Evolutionary conservation across 2,797 vertebrate genomes (phyloP), one percentile per base, ranked within the genome.

Genomic region (Pterois miles): DNA sequence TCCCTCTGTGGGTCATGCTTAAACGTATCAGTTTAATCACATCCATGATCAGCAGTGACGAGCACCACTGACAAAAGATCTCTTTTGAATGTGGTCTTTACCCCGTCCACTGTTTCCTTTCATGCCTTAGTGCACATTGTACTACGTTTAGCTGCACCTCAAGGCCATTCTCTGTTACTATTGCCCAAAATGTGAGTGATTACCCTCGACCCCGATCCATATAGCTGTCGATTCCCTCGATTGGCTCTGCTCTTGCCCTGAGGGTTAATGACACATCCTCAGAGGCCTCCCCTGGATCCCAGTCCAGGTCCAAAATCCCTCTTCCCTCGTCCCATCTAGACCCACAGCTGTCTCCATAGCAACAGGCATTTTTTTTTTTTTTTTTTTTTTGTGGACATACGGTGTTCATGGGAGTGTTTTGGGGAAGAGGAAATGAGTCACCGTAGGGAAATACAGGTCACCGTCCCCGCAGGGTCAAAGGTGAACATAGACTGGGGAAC

Each of bases 391-490:
- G 62, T 63, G 67, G 83, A 81, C 74, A 85, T 65, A 74, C 0
- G 0, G 59, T n/a, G 46, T 46, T 57, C 20, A 14, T 62, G 36
- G 27, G 33, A 0, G 52, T 72, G 63, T 4, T 48, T 82, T 76
- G 23, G 22, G 40, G 59, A 4, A 66, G 62, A 86, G 87, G 88
- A 90, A 89, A 87, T 93, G 52, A 91, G 89, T 88, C 81, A 85
- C 81, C 50, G 9, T 46, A 65, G 86, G 74, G 84, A 86, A 84
- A 88, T 72, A 56, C 73, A 89, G 81, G 85, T 88, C 88, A 82
- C 52, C 64, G 31, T 87, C 62, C 64, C 48, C 20, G 2, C 0
- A 0, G 80, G 81, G 81, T 88, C 78, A 88, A 74, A 91, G 78
- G 87, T 83, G 72, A 84, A 69, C 40, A 6, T 18, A 13, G 64